A percentile compares a stretch with the other conserved stretches of the same genome.
Conservation (phyloP, 2,797 vertebrate species). For the Potorous gilbertii region DNA sequence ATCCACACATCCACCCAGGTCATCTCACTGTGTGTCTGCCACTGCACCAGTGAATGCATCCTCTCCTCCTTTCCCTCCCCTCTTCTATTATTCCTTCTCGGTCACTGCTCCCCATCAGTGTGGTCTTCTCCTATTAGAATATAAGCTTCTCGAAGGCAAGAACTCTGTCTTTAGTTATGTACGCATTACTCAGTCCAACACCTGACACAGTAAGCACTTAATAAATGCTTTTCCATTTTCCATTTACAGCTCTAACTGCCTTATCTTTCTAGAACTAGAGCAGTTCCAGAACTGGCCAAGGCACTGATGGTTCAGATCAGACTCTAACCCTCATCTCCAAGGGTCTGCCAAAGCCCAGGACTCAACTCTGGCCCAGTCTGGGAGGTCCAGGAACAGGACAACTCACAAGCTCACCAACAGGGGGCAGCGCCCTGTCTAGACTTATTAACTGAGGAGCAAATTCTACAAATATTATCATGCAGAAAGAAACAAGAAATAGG, state of each 20-base stretch:
- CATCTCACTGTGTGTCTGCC: background rate
- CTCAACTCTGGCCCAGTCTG: conserved; percentile 45
- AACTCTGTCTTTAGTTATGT: background rate
- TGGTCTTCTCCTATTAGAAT: background rate
- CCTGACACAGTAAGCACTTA: background rate
- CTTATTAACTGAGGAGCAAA: background rate
- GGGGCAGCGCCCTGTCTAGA: background rate
- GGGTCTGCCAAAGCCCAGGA: background rate
- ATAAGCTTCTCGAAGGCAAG: background rate
- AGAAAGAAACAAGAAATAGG: background rate
- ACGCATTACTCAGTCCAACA: background rate
- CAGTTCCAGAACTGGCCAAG: background rate
- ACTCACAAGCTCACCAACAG: conserved; percentile 63
- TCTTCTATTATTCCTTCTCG: background rate
- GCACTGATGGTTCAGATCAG: conserved; percentile 76
- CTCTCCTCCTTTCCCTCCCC: background rate
- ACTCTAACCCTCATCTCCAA: conserved; percentile 58
- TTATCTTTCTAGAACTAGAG: background rate
- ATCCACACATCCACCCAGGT: background rate
- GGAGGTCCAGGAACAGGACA: conserved; percentile 54
- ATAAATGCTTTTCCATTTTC: background rate
- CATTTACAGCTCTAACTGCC: background rate
- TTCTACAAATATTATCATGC: background rate
- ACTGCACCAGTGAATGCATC: background rate
- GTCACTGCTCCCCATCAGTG: background rate